Conservation (phyloP, 1,140 invertebrate genomes). For the Polypedilum pembai region DNA sequence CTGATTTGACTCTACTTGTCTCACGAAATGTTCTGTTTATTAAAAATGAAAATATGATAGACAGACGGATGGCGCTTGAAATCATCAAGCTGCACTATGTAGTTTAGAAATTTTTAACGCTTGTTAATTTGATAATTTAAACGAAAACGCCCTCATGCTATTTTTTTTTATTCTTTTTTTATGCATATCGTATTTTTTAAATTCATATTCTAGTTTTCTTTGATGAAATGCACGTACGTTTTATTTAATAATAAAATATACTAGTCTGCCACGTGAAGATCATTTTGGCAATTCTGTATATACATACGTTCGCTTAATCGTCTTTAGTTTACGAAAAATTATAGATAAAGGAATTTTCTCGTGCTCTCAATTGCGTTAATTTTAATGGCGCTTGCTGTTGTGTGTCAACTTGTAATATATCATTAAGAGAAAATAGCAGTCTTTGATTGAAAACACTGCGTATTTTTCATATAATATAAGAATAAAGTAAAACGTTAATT, state of each 20-base stretch:
- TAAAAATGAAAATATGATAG: no score
- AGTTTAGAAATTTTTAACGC: no score
- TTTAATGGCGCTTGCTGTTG: constrained; percentile 1
- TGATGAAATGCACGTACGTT: not conserved
- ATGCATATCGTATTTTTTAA: not conserved
- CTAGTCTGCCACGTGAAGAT: not conserved
- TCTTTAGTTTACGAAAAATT: no score
- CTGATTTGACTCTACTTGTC: no score
- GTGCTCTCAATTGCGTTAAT: not conserved
- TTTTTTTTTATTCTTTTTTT: not conserved
- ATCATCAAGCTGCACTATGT: no score
- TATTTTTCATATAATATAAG: not conserved
- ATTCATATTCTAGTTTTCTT: not conserved
- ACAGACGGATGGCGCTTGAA: no score
- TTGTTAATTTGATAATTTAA: no score
- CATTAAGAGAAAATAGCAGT: not conserved
- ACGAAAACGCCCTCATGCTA: no score
- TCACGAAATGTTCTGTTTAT: no score
- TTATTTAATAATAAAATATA: not conserved
- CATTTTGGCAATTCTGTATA: not conserved
- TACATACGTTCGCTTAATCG: not conserved
- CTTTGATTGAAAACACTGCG: not conserved
- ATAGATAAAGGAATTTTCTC: not conserved
- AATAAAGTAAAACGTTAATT: constrained; percentile 1
- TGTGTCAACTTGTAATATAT: not conserved